These are phyloP conservation scores for Cryptosula pallasiana DNA, from an alignment of 2,888 invertebrate species.

Conservation along the genomic window DNA sequence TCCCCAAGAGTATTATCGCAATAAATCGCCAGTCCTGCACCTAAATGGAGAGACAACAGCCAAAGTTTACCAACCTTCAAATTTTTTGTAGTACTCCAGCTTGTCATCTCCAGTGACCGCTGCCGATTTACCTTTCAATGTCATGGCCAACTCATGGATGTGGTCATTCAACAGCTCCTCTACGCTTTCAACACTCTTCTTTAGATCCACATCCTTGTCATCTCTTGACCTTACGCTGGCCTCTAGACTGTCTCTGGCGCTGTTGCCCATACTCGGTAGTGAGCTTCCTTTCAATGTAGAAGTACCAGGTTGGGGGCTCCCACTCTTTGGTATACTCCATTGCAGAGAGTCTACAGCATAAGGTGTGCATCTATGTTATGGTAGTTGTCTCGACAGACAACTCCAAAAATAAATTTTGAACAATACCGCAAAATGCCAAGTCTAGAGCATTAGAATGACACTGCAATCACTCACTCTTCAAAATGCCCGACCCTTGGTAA, in stretches of 20 bases:
- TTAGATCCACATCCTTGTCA: neutral
- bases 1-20: no score
- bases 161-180: neutral
- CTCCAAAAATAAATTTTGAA: no score
- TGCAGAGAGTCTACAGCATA: neutral
- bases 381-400: no score
- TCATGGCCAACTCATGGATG: neutral
- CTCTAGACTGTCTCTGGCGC: neutral
- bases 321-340: neutral
- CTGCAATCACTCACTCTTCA: constrained; percentile 2
- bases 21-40: no score
- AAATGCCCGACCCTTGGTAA: neutral
- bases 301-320: neutral
- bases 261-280: neutral
- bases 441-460: no score
- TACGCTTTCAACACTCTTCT: neutral
- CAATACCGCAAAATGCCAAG: no score
- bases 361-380: no score
- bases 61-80: constrained; percentile 10
- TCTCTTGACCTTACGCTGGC: neutral
- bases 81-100: constrained; percentile 3
- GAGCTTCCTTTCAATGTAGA: neutral
- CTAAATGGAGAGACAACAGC: no score
- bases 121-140: neutral
- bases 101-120: neutral